phyloP scores from a whole-genome alignment of 2,113 vertebrate genomes.

The Saccopteryx leptura region DNA sequence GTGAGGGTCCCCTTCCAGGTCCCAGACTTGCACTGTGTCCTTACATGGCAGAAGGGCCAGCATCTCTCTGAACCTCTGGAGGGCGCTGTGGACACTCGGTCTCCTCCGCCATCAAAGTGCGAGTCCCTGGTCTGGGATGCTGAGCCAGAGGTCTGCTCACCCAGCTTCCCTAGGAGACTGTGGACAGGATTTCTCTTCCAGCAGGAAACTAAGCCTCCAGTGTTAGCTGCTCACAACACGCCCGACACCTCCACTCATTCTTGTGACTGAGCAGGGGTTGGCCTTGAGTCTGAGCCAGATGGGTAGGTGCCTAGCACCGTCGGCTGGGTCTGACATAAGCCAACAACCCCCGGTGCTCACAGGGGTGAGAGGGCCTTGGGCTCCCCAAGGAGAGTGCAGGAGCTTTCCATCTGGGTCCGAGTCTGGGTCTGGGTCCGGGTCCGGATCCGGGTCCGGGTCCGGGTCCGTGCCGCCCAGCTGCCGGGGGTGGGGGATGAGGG shows the following conservation, averaged over 20 bases:
- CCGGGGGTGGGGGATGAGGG: no score
- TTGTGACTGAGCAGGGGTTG: accelerated
- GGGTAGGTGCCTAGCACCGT: not conserved
- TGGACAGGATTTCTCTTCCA: slow-evolving; percentile 60
- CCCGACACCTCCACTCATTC: not conserved
- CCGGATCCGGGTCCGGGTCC: no score
- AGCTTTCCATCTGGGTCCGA: not conserved
- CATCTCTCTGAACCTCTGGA: not conserved
- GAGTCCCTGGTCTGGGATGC: not conserved
- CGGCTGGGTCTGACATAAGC: not conserved
- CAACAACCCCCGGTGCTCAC: not conserved
- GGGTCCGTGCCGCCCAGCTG: no score
- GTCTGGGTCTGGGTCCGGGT: no score
- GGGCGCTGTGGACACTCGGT: not conserved
- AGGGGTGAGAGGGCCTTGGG: not conserved
- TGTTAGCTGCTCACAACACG: not conserved
- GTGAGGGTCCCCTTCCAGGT: not conserved
- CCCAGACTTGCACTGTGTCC: not conserved
- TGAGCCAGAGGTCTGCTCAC: slow-evolving; percentile 61
- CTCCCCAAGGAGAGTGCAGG: not conserved
- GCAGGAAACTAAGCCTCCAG: slow-evolving; percentile 59
- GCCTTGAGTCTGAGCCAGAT: not conserved
- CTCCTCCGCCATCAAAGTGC: accelerated
- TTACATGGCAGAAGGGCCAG: not conserved
- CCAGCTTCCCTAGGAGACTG: slow-evolving; percentile 61